Evolutionary conservation across 2,797 vertebrate species (phyloP), one percentile per base, ranked within the genome.

Genomic region (Decapterus maruadsi): DNA sequence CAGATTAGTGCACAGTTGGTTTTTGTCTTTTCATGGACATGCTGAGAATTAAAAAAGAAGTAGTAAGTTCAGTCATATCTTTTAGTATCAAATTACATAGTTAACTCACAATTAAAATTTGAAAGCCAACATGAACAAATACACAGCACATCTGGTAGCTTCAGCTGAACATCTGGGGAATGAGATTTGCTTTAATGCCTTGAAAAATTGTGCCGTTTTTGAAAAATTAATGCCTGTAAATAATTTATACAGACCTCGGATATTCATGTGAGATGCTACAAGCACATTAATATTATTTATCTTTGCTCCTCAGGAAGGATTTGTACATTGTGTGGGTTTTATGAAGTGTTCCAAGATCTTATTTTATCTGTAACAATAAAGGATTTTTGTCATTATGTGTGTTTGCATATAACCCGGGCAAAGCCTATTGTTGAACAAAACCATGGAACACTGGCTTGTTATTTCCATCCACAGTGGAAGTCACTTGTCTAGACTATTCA

Each of bases 351-450:
- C 12, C 7, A 19, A 54, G 8, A 48, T 45, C 7, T 29, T 10
- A 43, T 82, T 68, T 63, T 51, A 45, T 76, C 26, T 55, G 5
- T 19, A 43, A 58, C 29, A 85, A 76, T 81, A 76, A 86, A 78
- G n/a, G 16, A 58, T 48, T 70, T 40, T 59, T 72, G 12, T 5
- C 54, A 19, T 58, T 40, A 12, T 43, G 1, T 40, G 13, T 83
- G 38, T 86, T 68, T 81, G 20, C 6, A 7, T 59, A 1, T 56
- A 10, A 68, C 34, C 48, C 51, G 34, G 20, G 8, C 36, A 17
- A 40, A 50, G 20, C 53, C 29, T 54, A 8, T 34, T 31, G 42
- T 17, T 64, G 53, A 58, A 60, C 20, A 59, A 70, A 72, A 56
- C 19, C 40, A 50, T 0, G 2, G 20, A 8, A 6, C 48, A 20